Evolutionary conservation across 2,797 vertebrate species (phyloP).

Genomic region (Onychomys leucogaster): DNA sequence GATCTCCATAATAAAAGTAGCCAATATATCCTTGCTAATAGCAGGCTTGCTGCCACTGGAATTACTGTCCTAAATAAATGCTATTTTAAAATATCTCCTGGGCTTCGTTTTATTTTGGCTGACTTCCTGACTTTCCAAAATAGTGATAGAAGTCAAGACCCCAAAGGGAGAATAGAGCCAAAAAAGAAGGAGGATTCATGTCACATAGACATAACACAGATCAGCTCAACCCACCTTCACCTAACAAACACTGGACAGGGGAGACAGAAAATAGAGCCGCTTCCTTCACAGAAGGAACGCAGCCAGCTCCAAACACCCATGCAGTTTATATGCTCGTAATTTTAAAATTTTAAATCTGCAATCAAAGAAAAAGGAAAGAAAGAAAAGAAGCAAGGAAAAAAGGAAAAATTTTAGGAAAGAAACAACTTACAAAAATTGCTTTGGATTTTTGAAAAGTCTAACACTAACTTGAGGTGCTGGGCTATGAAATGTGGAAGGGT

Average conservation of each 20-base stretch:
- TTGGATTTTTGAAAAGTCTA: conserved; percentile 43
- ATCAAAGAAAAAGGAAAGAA: neutral
- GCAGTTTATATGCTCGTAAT: neutral
- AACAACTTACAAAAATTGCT: neutral
- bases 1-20: conserved; percentile 66
- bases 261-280: conserved; percentile 56
- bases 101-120: conserved; percentile 75
- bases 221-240: conserved; percentile 57
- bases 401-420: neutral
- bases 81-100: conserved; percentile 63
- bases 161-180: conserved; percentile 69
- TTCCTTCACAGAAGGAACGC: conserved; percentile 8
- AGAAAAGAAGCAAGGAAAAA: no score
- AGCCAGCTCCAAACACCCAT: neutral
- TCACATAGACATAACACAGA: conserved; percentile 79
- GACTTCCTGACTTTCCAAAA: conserved; percentile 77
- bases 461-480: neutral
- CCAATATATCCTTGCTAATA: conserved; percentile 68
- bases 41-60: conserved; percentile 65
- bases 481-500: neutral
- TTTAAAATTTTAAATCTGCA: conserved; percentile 54
- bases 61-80: conserved; percentile 76
- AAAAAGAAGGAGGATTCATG: conserved; percentile 74
- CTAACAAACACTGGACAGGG: conserved; percentile 71
- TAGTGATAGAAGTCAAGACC: conserved; percentile 70